Percentiles rank a stretch among this genome's conserved stretches.
phyloP scores from a whole-genome alignment of 2,797 vertebrate species.

The Macropus fuliginosus region DNA sequence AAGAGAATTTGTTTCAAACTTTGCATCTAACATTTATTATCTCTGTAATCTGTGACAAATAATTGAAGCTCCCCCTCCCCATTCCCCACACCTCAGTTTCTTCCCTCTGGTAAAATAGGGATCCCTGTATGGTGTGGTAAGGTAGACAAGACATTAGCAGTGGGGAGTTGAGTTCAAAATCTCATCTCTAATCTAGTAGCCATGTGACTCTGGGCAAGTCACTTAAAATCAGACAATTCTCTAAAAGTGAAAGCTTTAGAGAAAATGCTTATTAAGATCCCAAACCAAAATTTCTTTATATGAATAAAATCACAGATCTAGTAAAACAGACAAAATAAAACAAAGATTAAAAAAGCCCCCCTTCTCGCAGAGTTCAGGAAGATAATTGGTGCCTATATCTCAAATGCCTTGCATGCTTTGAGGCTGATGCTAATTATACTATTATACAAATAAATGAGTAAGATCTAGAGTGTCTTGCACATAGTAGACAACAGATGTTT shows the following conservation, averaged over 20 bases:
- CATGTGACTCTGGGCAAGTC: neutral
- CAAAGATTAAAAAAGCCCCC: neutral
- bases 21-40: neutral
- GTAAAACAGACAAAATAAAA: neutral
- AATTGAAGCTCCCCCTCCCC: neutral
- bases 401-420: neutral
- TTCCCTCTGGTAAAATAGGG: neutral
- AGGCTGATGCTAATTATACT: neutral
- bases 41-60: neutral
- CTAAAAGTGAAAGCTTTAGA: neutral
- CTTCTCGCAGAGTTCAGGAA: neutral
- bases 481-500: neutral
- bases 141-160: neutral
- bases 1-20: neutral
- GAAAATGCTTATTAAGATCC: neutral
- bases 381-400: neutral
- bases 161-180: neutral
- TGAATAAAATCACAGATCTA: neutral
- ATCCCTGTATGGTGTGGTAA: neutral
- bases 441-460: neutral
- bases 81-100: neutral
- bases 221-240: neutral
- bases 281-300: neutral
- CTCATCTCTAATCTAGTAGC: neutral
- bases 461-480: neutral